Base-by-base conservation (phyloP, 2,113 vertebrate species). In the Oncorhynchus nerka region DNA sequence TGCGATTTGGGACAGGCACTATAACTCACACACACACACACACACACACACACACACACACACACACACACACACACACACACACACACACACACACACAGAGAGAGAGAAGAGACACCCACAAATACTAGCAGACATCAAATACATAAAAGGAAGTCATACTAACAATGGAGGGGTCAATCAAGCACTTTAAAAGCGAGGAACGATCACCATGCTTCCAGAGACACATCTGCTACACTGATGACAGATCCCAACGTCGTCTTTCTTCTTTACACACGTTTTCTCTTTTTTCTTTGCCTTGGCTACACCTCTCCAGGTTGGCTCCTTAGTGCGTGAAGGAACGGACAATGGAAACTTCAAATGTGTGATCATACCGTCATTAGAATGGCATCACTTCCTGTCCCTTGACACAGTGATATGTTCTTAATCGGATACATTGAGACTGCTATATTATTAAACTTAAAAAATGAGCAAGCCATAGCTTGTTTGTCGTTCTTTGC, bases 401-500 rank as follows among this genome's bases (percentile, higher is more conserved):
- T 1, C 72, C 72, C 79, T 82, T 84, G 55, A 84, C 84, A 84
- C 71, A 85, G 80, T 78, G 78, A 75, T 62, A 69, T 64, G 72
- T 74, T 39, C 24, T 30, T 59, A 11, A 71, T 48, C 72, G 62
- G 34, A 76, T 75, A 76, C 85, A 49, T 76, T 2, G 39, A 84
- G 91, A 89, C 84, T 85, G 26, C 48, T 73, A 80, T 78, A 81
- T 83, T 87, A 70, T 89, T 86, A 70, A 71, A 76, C 86, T 89
- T 89, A 64, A 86, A 66, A 86, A 90, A 88, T 87, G 73, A 88
- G 87, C 73, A 76, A 81, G 81, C 72, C 81, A 79, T 75, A 70
- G 80, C 75, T 68, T 73, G 83, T 86, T 45, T 45, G 64, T 22
- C 4, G 81, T 80, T 88, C 70, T 49, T 68, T 92, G 90, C 87